Evolutionary conservation across 2,888 invertebrate species (phyloP), one percentile per base, ranked within the genome.

Genomic region (Himalopsyche kuldschensis): DNA sequence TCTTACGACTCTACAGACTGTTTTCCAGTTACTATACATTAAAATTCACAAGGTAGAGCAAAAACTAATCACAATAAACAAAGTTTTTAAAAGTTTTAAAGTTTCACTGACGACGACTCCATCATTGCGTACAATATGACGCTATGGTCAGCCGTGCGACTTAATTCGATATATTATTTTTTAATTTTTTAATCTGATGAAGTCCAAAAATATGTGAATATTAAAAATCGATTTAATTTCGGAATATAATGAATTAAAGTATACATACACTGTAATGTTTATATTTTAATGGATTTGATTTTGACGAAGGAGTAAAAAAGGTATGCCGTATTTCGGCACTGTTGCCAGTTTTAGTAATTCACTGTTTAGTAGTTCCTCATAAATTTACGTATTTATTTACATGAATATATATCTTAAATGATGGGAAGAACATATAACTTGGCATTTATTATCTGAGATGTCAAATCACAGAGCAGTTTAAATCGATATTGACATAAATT

Each of bases 81-180:
- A 84, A 82, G 80, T 84, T 84, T 84, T 82, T 31, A 80, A 78
- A 80, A 84, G 82, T 82, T 84, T 84, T 77, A 76, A 84, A 78
- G 77, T 80, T 69, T 75, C 76, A 82, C 84, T 75, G 80, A 90
- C 89, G 89, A 92, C 91, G 92, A 92, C 93, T 93, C 93, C 93
- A 93, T 82, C 82, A 84, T 93, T 93, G 93, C 93, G 93, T 92
- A 93, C 92, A 91, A 93, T 91, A 91, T 92, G 93, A 93, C 93
- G 93, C 93, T 92, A 90, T 87, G 90, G 88, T 92, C 93, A 92
- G 90, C 87, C 87, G 86, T 89, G 85, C 77, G 82, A 84, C 85
- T 85, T 55, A 27, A 55, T 79, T 79, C 4, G 31, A 63, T n/a
- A 31, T 15, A 69, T 76, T 76, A 76, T 76, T 32, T 35, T 15